Evolutionary conservation across 2,797 vertebrate genomes (phyloP), one percentile per base, ranked within the genome.

Genomic region (Crenichthys baileyi): DNA sequence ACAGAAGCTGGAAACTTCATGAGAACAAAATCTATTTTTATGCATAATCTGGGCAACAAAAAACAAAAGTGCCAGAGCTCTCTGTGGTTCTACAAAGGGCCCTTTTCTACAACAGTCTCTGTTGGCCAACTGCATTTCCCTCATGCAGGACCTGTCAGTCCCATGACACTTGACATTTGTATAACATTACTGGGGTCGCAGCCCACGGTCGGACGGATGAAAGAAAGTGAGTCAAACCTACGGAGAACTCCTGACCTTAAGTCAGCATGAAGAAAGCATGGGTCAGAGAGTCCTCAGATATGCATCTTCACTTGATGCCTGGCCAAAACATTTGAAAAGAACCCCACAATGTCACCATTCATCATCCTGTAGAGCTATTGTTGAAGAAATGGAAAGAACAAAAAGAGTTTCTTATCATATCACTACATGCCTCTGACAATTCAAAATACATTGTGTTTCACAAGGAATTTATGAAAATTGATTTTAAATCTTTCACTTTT

Each of bases 241-340:
- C 50, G 86, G 85, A 89, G 86, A 85, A 88, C 86, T 90, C 87
- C 90, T 92, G 88, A 95, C 93, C 94, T 93, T 90, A 85, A 88
- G 78, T 15, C 74, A 0, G 63, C 73, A 82, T 44, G 77, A 89
- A 92, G 83, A 92, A 91, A 90, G 83, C 67, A 7, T 51, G 50
- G 88, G 90, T 92, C 92, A 92, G 75, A 76, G 83, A 31, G 81
- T 71, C 41, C 76, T 85, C 82, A 85, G 92, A 94, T 92, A 91
- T 74, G 77, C 82, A 92, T 94, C 92, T 92, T 73, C 78, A 84
- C 75, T 79, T 83, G 73, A 68, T 72, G 84, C 83, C 87, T 22
- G 83, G 70, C 78, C 70, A 73, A 55, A 73, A 79, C 80, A 71
- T 87, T 83, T 88, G 70, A 91, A 85, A 79, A 81, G 76, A 85